Base-by-base conservation (phyloP, 2,888 invertebrate genomes). In the Lobophora halterata region DNA sequence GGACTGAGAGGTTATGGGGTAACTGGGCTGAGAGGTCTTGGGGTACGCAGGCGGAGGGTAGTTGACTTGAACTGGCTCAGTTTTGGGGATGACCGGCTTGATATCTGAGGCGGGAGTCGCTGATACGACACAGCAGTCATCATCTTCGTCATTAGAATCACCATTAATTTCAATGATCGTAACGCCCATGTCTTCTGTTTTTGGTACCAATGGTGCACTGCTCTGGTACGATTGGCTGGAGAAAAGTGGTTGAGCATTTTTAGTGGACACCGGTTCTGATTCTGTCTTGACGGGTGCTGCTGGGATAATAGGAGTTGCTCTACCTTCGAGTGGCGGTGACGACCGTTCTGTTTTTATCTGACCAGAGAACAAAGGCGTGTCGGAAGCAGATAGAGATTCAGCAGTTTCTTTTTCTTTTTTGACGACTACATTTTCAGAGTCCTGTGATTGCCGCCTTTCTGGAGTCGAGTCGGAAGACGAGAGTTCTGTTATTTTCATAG, bases 121-220 rank as follows among this genome's bases (percentile, higher is more conserved):
- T 0, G 85, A 86, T 1, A 87, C 86, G 1, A 87, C 86, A 42
- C 87, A 87, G 39, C 86, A 86, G 52, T 87, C 87, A 41, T 87
- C 87, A 24, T 86, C 87, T 55, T 87, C 86, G 21, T 86, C 86
- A 47, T 83, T 80, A 0, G 85, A 85, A 54, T 87, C 87, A 5
- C 87, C 85, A 51, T 86, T 85, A 28, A 87, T 87, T 65, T 87
- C 87, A 40, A 87, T 86, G 8, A 87, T 67, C 1, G 83, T 79
- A 14, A 78, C 49, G 5, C 60, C 61, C 1, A 55, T 48, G 20
- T 80, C 76, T 61, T 86, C 86, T 8, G 58, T 71, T 56, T 87
- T 87, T 3, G 79, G 65, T 1, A 83, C 72, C 0, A 82, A 60
- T 1, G 44, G 31, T 5, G 32, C 14, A 9, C 65, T 54, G 3